A percentile compares a stretch with the other conserved stretches of the same genome.
Conservation (phyloP, 2,113 vertebrate genomes). For the Mormyrus iriodes region DNA sequence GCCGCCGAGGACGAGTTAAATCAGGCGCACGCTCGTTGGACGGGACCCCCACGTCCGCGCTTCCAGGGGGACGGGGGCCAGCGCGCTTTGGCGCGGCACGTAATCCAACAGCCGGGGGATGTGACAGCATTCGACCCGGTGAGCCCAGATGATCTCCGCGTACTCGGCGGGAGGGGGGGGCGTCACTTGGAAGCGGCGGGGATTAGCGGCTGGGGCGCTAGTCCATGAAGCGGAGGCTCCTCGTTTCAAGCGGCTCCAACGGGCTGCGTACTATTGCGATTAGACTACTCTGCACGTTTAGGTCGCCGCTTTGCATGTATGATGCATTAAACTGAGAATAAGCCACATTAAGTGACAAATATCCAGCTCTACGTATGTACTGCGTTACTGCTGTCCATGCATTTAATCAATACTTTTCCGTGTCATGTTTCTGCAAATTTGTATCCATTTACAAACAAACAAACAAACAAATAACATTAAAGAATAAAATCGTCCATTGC, state of each 20-base stretch:
- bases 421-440: neutral
- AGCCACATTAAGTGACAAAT: neutral
- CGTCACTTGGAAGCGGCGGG: neutral
- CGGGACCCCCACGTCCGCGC: conserved; percentile 38
- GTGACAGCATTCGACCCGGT: conserved; percentile 51
- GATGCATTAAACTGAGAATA: neutral
- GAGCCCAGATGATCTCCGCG: conserved; percentile 57
- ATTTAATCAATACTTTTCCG: neutral
- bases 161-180: conserved; percentile 47
- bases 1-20: conserved; percentile 64
- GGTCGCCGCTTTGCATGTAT: neutral
- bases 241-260: neutral
- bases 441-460: neutral
- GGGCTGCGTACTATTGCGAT: neutral
- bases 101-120: conserved; percentile 56
- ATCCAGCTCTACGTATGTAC: neutral
- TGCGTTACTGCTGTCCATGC: neutral
- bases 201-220: conserved; percentile 6
- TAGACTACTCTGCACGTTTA: neutral
- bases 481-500: neutral
- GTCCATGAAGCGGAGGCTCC: neutral
- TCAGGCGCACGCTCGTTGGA: conserved; percentile 37
- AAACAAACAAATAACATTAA: neutral
- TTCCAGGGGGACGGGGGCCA: conserved; percentile 52
- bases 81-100: conserved; percentile 52